These are phyloP conservation scores for Andrena dorsata DNA, from an alignment of 2,888 invertebrate species.

Conservation along the genomic window DNA sequence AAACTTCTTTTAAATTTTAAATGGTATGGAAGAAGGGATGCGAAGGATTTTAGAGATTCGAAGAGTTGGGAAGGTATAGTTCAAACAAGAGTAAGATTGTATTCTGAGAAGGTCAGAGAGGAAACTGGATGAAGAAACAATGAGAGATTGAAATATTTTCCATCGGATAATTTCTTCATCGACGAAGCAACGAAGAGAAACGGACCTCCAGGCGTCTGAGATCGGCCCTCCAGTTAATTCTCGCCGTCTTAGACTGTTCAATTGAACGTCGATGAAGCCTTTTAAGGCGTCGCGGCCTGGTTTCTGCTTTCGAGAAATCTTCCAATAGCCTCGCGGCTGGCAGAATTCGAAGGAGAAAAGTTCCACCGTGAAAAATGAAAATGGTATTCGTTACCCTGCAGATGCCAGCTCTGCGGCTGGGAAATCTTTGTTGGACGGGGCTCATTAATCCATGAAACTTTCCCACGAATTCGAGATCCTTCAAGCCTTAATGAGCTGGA, in stretches of 20 bases:
- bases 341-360: slow-evolving; percentile 35
- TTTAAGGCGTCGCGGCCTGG: slow-evolving; percentile 60
- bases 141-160: too few relatives aligned
- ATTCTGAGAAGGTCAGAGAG: too few relatives aligned
- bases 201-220: background rate
- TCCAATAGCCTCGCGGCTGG: slow-evolving; percentile 15
- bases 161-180: background rate
- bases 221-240: slow-evolving; percentile 25
- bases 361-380: slow-evolving; percentile 53
- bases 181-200: background rate
- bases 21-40: too few relatives aligned
- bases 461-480: slow-evolving; percentile 46
- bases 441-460: slow-evolving; percentile 55
- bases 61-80: too few relatives aligned
- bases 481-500: slow-evolving; percentile 49
- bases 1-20: too few relatives aligned
- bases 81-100: too few relatives aligned
- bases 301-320: slow-evolving; percentile 50
- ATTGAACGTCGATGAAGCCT: slow-evolving; percentile 64
- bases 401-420: slow-evolving; percentile 9
- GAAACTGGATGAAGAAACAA: too few relatives aligned
- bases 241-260: slow-evolving; percentile 46
- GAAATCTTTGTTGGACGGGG: slow-evolving; percentile 38
- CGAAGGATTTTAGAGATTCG: too few relatives aligned
- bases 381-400: slow-evolving; percentile 51